These are phyloP conservation scores for Cotesia typhae DNA, from an alignment of 1,140 invertebrate species.

Conservation along the genomic window DNA sequence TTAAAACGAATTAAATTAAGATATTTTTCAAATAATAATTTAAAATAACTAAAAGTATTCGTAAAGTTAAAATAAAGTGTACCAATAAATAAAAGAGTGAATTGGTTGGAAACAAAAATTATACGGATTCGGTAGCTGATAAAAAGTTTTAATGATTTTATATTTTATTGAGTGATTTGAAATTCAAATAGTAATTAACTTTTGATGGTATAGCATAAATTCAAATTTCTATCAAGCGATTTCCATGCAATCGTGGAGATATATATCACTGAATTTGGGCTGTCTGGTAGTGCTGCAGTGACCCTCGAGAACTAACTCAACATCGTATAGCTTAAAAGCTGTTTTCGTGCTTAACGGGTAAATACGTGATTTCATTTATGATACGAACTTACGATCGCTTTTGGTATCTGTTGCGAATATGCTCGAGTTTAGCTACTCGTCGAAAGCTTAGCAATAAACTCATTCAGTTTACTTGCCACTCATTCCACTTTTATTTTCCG, in stretches of 20 bases:
- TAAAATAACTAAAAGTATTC: too few relatives aligned
- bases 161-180: too few relatives aligned
- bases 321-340: slow-evolving; percentile 31
- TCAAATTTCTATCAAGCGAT: too few relatives aligned
- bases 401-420: slow-evolving; percentile 52
- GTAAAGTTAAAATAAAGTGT: too few relatives aligned
- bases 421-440: slow-evolving; percentile 37
- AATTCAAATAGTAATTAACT: too few relatives aligned
- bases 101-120: too few relatives aligned
- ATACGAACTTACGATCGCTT: slow-evolving; percentile 59
- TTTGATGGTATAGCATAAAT: too few relatives aligned
- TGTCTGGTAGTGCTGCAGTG: background rate
- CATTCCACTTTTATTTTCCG: slow-evolving; percentile 1
- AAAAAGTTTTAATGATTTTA: too few relatives aligned
- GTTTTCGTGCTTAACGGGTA: slow-evolving; percentile 52
- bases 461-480: slow-evolving; percentile 20
- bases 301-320: slow-evolving; percentile 16
- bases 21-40: too few relatives aligned
- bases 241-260: slow-evolving; percentile 6
- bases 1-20: too few relatives aligned
- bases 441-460: slow-evolving; percentile 1
- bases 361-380: slow-evolving; percentile 65
- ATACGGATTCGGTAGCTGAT: too few relatives aligned
- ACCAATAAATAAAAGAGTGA: too few relatives aligned
- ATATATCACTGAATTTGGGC: background rate